These are phyloP conservation scores for Meloidogyne hapla DNA, from an alignment of 1,140 invertebrate species.

Conservation along the genomic window DNA sequence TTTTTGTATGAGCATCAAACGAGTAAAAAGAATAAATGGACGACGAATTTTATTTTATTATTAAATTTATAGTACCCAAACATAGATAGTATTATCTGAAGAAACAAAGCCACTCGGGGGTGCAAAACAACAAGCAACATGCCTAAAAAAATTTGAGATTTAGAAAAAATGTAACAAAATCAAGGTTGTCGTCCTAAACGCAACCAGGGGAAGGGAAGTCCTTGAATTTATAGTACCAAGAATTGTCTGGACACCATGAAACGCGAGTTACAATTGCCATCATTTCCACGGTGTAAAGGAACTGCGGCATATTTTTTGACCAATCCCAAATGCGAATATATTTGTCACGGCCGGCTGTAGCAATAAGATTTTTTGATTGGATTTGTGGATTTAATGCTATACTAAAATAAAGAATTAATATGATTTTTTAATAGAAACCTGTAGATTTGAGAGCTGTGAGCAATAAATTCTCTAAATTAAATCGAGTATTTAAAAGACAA, in stretches of 20 bases:
- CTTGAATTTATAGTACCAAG: conserved; percentile 21
- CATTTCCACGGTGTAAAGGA: conserved; percentile 44
- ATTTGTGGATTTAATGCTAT: conserved; percentile 44
- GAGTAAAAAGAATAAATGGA: conserved; percentile 38
- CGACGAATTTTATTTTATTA: conserved; percentile 50
- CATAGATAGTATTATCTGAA: conserved; percentile 39
- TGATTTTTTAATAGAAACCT: not conserved
- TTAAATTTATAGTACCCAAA: no score
- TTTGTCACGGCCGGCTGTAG: conserved; percentile 43
- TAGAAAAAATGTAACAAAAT: not conserved
- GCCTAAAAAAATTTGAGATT: conserved; percentile 1
- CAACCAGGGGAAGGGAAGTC: not conserved
- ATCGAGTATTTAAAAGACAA: not conserved
- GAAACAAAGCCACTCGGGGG: conserved; percentile 21
- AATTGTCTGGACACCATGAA: conserved; percentile 46
- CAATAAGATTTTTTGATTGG: conserved; percentile 34
- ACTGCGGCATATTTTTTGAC: conserved; percentile 34
- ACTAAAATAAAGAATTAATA: conserved; percentile 17
- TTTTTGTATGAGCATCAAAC: conserved; percentile 31
- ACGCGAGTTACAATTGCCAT: conserved; percentile 42
- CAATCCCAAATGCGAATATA: conserved; percentile 49
- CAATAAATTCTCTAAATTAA: conserved; percentile 35
- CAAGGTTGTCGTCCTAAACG: no score
- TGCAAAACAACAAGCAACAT: conserved; percentile 30
- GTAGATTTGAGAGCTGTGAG: conserved; percentile 30